Conservation (phyloP, 2,888 invertebrate genomes). For the Psylliodes chrysocephalus region DNA sequence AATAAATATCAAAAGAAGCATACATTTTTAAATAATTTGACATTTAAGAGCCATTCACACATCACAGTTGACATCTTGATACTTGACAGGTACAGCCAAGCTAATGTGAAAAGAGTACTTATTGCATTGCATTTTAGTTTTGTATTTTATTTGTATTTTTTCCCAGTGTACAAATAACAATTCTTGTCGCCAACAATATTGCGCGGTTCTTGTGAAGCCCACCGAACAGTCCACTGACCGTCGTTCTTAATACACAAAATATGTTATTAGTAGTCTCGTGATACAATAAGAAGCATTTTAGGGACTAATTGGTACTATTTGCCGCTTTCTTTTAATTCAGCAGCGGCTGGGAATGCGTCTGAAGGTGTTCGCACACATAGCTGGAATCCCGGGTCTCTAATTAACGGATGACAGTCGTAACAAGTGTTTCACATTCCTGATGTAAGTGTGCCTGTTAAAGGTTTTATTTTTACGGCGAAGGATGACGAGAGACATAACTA, state of each 20-base stretch:
- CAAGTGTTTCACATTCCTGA: slow-evolving; percentile 39
- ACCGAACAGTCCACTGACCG: slow-evolving; percentile 53
- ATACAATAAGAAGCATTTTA: slow-evolving; percentile 46
- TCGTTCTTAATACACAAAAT: slow-evolving; percentile 52
- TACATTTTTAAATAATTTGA: too few species aligned
- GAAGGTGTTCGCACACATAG: slow-evolving; percentile 50
- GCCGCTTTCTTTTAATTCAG: slow-evolving; percentile 49
- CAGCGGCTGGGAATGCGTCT: slow-evolving; percentile 55
- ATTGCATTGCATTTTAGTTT: too few species aligned
- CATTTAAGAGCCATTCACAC: too few species aligned
- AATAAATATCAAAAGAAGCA: too few species aligned
- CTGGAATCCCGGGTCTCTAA: slow-evolving; percentile 47
- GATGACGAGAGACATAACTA: slow-evolving; percentile 14
- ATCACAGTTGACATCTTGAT: too few species aligned
- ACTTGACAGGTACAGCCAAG: too few species aligned
- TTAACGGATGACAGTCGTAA: slow-evolving; percentile 31
- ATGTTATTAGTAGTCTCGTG: slow-evolving; percentile 52
- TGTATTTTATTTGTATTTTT: too few species aligned
- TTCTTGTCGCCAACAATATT: slow-evolving; percentile 27
- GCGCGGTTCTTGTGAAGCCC: slow-evolving; percentile 47
- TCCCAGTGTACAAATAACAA: slow-evolving; percentile 40
- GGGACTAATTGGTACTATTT: slow-evolving; percentile 52
- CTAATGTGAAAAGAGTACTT: too few species aligned
- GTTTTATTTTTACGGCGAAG: slow-evolving; percentile 14
- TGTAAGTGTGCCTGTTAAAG: slow-evolving; percentile 29